Evolutionary conservation across 2,113 vertebrate species (phyloP).

Genomic region (Emydura subglobosa): DNA sequence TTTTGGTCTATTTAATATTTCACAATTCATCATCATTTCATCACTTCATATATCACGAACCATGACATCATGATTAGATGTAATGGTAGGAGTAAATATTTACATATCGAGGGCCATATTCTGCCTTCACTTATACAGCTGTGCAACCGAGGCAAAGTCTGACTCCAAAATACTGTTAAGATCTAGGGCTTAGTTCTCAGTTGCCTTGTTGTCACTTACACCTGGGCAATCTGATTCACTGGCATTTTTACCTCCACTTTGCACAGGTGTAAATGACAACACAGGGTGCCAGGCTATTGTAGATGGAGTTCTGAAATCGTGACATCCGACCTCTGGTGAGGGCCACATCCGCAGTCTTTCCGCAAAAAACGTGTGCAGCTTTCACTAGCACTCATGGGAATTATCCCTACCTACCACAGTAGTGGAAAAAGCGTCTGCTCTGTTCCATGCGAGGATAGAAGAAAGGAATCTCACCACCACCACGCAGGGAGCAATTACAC

Average conservation of each 20-base stretch:
- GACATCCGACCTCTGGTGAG: neutral
- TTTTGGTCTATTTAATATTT: neutral
- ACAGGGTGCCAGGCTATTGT: neutral
- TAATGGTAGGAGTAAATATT: neutral
- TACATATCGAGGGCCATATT: neutral
- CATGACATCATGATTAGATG: neutral
- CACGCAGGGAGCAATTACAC: neutral
- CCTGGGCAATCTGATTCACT: neutral
- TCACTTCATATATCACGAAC: too few relatives aligned
- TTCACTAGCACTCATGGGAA: neutral
- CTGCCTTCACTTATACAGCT: neutral
- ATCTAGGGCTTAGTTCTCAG: neutral
- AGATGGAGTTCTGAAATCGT: too few relatives aligned
- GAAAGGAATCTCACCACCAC: neutral
- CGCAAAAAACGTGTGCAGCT: neutral
- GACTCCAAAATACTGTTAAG: neutral
- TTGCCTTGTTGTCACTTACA: neutral
- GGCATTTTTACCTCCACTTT: neutral
- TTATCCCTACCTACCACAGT: neutral
- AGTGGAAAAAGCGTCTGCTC: neutral
- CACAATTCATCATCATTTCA: neutral
- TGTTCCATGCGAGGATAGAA: neutral
- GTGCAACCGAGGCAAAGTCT: neutral
- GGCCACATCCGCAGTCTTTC: neutral
- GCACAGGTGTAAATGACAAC: neutral